These are phyloP conservation scores for Mastigias papua DNA, from an alignment of 30 jellyfish, hydroid and myxozoan genomes.

Conservation along the genomic window DNA sequence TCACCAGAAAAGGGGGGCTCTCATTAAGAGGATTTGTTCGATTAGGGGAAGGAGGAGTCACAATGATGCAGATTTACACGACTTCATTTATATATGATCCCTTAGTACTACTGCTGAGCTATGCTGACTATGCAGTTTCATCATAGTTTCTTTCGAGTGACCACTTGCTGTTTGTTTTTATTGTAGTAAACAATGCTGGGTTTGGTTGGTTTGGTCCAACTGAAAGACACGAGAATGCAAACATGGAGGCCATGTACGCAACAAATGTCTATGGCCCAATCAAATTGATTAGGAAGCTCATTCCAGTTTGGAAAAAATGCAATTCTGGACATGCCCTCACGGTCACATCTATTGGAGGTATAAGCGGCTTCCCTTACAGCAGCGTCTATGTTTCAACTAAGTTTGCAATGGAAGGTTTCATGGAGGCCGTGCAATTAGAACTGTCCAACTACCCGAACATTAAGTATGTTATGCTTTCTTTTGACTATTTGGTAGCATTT, in stretches of 20 bases:
- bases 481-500: no score
- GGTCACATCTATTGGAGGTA: constrained; percentile 49
- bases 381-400: constrained; percentile 41
- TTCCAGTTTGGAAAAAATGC: constrained; percentile 62
- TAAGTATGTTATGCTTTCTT: neutral
- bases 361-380: constrained; percentile 54
- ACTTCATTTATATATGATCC: no score
- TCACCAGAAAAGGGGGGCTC: no score
- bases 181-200: constrained; percentile 69
- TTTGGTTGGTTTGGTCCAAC: constrained; percentile 62
- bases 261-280: constrained; percentile 73
- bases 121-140: no score
- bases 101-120: no score
- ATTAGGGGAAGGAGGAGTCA: no score
- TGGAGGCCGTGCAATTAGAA: constrained; percentile 39
- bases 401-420: constrained; percentile 68
- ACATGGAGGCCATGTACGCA: constrained; percentile 26
- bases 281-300: constrained; percentile 33
- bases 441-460: constrained; percentile 6
- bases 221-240: constrained; percentile 9
- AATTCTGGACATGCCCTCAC: constrained; percentile 49
- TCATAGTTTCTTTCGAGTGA: no score
- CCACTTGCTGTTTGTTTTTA: neutral
- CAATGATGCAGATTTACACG: no score
- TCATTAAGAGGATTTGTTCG: no score